A percentile compares a stretch with the other conserved stretches of the same genome.
These are phyloP conservation scores for Centropyge bicolor DNA, from an alignment of 2,797 vertebrate species.

Conservation along the genomic window DNA sequence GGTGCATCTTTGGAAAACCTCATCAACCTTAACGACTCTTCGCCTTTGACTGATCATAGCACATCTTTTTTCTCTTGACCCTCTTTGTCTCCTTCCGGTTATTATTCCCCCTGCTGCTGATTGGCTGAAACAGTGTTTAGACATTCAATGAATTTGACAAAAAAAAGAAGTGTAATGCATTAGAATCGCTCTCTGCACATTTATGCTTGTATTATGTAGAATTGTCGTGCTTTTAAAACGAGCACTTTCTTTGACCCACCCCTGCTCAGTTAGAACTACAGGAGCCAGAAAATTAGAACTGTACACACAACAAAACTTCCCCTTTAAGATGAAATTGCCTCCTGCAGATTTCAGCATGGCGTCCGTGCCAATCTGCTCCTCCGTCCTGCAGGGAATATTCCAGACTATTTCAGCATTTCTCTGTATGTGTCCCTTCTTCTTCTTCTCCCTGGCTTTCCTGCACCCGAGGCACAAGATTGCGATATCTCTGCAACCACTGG, in stretches of 20 bases:
- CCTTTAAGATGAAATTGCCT: conserved; percentile 59
- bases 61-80: no score
- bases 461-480: conserved; percentile 65
- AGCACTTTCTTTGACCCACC: conserved; percentile 33
- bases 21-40: no score
- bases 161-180: no score
- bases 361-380: conserved; percentile 51
- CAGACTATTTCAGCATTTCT: conserved; percentile 48
- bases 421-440: conserved; percentile 1
- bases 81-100: no score
- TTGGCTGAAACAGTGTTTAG: no score
- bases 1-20: no score
- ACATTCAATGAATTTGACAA: no score
- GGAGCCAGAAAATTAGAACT: conserved; percentile 39
- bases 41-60: no score
- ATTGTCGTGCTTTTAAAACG: conserved; percentile 24
- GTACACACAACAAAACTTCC: conserved; percentile 42
- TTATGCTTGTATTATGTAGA: conserved; percentile 1
- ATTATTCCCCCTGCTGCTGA: no score
- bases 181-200: not conserved
- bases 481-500: conserved; percentile 67
- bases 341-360: conserved; percentile 33
- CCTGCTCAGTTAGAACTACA: conserved; percentile 12
- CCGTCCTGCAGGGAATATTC: conserved; percentile 48
- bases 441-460: conserved; percentile 32